These are phyloP conservation scores for Papilio demoleus DNA, from an alignment of 2,888 invertebrate genomes.

Conservation along the genomic window DNA sequence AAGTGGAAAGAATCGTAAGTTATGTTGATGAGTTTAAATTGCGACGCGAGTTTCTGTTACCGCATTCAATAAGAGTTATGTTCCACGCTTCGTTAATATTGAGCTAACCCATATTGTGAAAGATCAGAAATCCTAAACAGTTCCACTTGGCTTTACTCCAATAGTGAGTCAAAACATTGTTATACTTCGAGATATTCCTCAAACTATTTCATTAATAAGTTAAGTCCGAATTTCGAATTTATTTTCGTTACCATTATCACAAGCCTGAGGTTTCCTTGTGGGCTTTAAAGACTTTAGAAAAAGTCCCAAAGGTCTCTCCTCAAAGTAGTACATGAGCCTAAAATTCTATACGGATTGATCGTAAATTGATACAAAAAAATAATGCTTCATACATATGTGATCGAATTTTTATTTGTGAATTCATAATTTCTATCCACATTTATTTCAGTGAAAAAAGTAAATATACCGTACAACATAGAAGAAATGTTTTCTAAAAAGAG, in stretches of 20 bases:
- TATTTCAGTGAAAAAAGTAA: too few species aligned
- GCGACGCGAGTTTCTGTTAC: background rate
- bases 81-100: constrained; percentile 28
- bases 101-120: constrained; percentile 20
- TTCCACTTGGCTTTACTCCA: constrained; percentile 26
- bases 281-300: background rate
- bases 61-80: constrained; percentile 27
- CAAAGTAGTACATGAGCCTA: too few species aligned
- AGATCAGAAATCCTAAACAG: constrained; percentile 25
- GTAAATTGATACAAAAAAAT: too few species aligned
- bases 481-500: background rate
- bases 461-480: background rate
- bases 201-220: too few species aligned
- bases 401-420: too few species aligned
- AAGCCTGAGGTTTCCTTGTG: background rate
- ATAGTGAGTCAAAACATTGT: constrained; percentile 15
- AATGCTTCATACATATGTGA: too few species aligned
- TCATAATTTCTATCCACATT: too few species aligned
- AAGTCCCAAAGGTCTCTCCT: too few species aligned
- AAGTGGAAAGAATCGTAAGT: background rate
- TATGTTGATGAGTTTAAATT: background rate
- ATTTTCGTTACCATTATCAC: background rate
- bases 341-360: too few species aligned
- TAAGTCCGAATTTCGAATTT: too few species aligned
- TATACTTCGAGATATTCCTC: constrained; percentile 6